Base-by-base conservation (phyloP, 2,113 vertebrate species). In the Etia nguti region DNA sequence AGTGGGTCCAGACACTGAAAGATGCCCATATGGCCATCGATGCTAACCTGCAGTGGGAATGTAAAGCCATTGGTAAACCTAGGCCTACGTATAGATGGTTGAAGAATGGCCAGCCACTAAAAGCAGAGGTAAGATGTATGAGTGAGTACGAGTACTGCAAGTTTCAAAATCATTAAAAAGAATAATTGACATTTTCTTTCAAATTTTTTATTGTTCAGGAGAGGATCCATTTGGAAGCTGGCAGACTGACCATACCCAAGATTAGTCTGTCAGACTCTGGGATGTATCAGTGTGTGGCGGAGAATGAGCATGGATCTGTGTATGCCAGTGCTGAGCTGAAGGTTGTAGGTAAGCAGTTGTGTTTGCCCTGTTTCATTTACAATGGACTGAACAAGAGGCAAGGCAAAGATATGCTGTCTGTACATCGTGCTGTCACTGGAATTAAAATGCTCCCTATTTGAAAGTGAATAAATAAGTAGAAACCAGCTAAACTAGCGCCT, bases 271-370 rank as follows among this genome's bases (percentile, higher is more conserved):
- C 94, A 22, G 98, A 99, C 85, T 98, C 98, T 10, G 98, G 98
- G 38, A 94, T 99, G 95, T 98, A 98, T 94, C 98, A 99, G 85
- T 98, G 98, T 16, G 93, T 97, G 81, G 97, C 97, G 52, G 97
- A 98, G 93, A 99, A 98, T 75, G 95, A 97, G 83, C 93, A 97
- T 1, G 96, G 95, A 59, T 93, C 95, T 1, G 95, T 98, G 84
- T 97, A 98, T 88, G 96, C 97, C 89, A 98, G 95, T 3, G 97
- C 97, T 20, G 98, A 98, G 90, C 93, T 98, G 87, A 97, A 95
- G 92, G 98, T 99, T 86, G 96, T 97, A 75, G 98, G 98, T 99
- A 94, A 97, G 97, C 93, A 82, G 83, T 83, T 85, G 50, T 86
- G 6, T 81, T 88, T 80, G 80, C 2, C 5, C 6, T 41, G 46